Base-by-base conservation (phyloP, 2,113 vertebrate species). In the Rafetus swinhoei region DNA sequence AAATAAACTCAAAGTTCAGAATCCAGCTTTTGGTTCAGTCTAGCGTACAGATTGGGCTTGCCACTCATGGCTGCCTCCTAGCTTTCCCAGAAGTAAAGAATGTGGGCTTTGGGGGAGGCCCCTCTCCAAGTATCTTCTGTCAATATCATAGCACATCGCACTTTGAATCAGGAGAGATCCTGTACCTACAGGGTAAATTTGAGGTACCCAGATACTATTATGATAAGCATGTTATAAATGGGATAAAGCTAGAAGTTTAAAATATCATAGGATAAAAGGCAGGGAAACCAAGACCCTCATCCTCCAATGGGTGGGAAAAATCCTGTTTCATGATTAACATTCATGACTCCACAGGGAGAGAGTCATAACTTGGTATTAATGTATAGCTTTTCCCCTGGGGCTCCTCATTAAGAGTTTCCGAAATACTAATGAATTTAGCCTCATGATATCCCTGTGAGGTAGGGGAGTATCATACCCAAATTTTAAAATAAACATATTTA, bases 231-330 rank as follows among this genome's bases (percentile, higher is more conserved):
- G 35, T n/a, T 18, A 82, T 53, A 91, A 85, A 80, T 29, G 6
- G 52, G 5, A 60, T 90, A 82, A 91, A 86, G 12, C 1, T 57
- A 15, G 4, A 88, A 82, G 21, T 77, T 82, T 80, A 90, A 86
- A 82, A 62, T 57, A 81, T 1, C 1, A 15, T 19, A 50, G 2
- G n/a, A 15, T 10, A 93, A 94, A 82, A 69, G 29, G 32, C 39
- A 72, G 2, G 79, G 84, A 88, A 89, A 89, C 85, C 12, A 35
- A 2, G 1, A 45, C 1, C 1, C 56, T 81, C 50, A 3, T 22
- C 2, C 9, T 79, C 0, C 0, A 5, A 52, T 9, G 2, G 1
- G 11, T 3, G 77, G 1, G 2, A 87, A 53, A 89, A 39, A 27
- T 16, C 8, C 54, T 27, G 3, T 69, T 24, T 88, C 86, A 39